phyloP scores from a whole-genome alignment of 2,888 invertebrate species.

The Neoaliturus tenellus region DNA sequence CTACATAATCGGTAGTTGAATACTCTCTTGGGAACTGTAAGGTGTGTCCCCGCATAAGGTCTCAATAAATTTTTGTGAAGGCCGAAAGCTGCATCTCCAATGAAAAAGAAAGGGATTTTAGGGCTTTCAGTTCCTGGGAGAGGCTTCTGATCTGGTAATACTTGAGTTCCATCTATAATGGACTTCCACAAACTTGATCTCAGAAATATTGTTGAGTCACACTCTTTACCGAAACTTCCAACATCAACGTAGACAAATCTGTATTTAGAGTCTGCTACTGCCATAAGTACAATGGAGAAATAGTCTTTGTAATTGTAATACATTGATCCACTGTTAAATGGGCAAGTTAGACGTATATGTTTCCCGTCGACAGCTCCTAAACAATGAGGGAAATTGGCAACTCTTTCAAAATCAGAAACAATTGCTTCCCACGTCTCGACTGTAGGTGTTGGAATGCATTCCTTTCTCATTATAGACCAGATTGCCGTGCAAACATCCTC shows the following conservation, averaged over 20 bases:
- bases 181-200: conserved; percentile 25
- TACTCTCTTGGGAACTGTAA: conserved; percentile 62
- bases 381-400: conserved; percentile 55
- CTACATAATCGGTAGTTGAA: conserved; percentile 65
- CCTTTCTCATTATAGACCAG: conserved; percentile 24
- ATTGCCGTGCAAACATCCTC: conserved; percentile 43
- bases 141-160: conserved; percentile 63
- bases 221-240: conserved; percentile 50
- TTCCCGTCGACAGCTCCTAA: conserved; percentile 49
- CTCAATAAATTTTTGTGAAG: conserved; percentile 60
- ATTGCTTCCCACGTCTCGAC: conserved; percentile 50
- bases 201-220: conserved; percentile 52
- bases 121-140: conserved; percentile 63
- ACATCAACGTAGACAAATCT: conserved; percentile 65
- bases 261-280: conserved; percentile 55
- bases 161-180: conserved; percentile 59
- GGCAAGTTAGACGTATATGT: conserved; percentile 49
- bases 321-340: conserved; percentile 47
- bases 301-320: conserved; percentile 56
- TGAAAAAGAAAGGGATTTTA: conserved; percentile 64
- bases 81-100: conserved; percentile 67
- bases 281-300: conserved; percentile 55
- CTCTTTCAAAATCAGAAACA: conserved; percentile 47
- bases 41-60: conserved; percentile 62
- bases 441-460: conserved; percentile 45